A percentile compares a stretch with the other conserved stretches of the same genome.
Evolutionary conservation across 2,113 vertebrate species (phyloP).

Genomic region (Platysternon megacephalum): DNA sequence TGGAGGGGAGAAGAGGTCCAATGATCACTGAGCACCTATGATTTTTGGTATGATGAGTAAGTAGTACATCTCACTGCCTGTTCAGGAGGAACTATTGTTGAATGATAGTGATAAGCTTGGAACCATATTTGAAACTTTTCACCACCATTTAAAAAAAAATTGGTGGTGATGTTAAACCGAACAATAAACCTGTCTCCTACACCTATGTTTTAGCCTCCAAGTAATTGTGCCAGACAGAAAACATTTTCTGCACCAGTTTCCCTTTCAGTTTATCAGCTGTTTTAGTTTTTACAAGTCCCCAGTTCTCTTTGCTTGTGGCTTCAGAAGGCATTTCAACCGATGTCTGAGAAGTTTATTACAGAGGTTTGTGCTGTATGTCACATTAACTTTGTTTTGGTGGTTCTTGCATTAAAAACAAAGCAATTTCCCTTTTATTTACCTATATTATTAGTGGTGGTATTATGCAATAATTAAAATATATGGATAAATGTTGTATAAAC

Average conservation of each 20-base stretch:
- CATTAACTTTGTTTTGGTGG: background rate
- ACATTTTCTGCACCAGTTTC: conserved; percentile 26
- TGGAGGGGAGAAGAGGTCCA: background rate
- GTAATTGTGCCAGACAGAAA: conserved; percentile 29
- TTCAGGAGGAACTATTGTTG: background rate
- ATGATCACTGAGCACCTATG: background rate
- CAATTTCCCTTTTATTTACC: background rate
- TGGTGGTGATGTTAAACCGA: background rate
- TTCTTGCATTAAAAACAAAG: background rate
- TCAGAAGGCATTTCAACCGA: background rate
- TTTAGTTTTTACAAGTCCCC: conserved; percentile 18
- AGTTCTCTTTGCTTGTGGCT: background rate
- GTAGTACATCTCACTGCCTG: background rate
- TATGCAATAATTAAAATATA: background rate
- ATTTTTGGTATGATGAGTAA: background rate
- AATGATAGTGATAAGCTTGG: background rate
- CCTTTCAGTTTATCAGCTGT: conserved; percentile 18
- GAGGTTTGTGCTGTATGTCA: background rate
- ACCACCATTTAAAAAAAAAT: background rate
- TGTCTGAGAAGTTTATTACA: background rate
- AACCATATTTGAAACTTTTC: background rate
- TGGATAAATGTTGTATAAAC: background rate
- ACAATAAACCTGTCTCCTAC: background rate
- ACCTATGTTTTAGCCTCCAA: conserved; percentile 15
- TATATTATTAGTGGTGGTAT: background rate